Base-by-base conservation (phyloP, 2,797 vertebrate species). In the Catamblyrhynchus diadema region DNA sequence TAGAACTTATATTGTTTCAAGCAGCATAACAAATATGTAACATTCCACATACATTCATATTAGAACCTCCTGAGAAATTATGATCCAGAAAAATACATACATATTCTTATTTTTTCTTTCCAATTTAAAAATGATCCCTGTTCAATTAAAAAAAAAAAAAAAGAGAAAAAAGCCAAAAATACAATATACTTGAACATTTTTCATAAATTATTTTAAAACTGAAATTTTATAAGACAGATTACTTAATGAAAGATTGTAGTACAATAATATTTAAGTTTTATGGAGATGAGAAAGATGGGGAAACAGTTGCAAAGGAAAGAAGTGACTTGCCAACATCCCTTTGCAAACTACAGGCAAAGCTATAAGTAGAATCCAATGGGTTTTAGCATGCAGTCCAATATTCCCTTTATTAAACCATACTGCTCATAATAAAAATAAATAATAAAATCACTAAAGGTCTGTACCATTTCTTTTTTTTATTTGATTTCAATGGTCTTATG, bases 1-100 rank as follows among this genome's bases (percentile, higher is more conserved):
- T 95, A 95, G 77, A 32, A 51, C 12, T 42, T 93, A 59, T 39
- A 92, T 92, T 84, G 71, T 94, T 96, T 96, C 73, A 94, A 97
- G 42, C 86, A 97, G 86, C 92, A 96, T 96, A 96, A 93, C 78
- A 22, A 97, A 97, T 94, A 88, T 81, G 77, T 83, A 96, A 53
- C 78, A 78, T 95, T 97, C 79, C 84, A 88, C 83, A 95, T 87
- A 86, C 61, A 94, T 95, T 94, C 59, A 86, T 95, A 78, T 94
- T 94, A 96, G 88, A 94, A 77, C 59, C 84, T 92, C 86, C 69
- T 90, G 81, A 77, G 66, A 72, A 66, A 72, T 11, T 30, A 42
- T 89, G 88, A 74, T 72, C 88, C 83, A 14, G 61, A 67, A 51
- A 94, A 82, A 87, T 75, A 56, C 25, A 65, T 82, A 71, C 15